Base-by-base conservation (phyloP, 2,797 vertebrate genomes). In the Linurgus olivaceus region DNA sequence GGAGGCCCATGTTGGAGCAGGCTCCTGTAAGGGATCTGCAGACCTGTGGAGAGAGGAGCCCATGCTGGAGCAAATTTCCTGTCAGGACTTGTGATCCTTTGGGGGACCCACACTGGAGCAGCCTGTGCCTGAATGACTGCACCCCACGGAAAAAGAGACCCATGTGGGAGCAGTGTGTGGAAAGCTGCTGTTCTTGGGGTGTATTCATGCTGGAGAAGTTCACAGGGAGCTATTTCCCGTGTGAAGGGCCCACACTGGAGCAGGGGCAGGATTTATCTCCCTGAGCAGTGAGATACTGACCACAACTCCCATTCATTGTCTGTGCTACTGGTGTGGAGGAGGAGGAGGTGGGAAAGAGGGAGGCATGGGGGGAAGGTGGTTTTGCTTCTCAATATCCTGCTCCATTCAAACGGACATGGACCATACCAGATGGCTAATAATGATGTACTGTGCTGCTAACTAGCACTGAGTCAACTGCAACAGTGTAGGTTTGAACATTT, bases 201-300 rank as follows among this genome's bases (percentile, higher is more conserved):
- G 18, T 15, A 44, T 12, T 58, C 28, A n/a, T 7, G 19, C 9
- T 19, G 6, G 33, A 67, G 26, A 23, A 68, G 11, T 10, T 74
- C 6, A 7, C 3, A 2, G 9, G 28, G 7, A 31, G 3, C 26
- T 24, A 6, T 47, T 23, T 74, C 31, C 18, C 0, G 0, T 35
- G 25, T 31, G 26, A 48, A 28, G 16, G 5, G 20, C 4, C 9
- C 48, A 25, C 7, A 7, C 5, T 4, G 5, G 13, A 44, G n/a
- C 13, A 68, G 14, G 31, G 6, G 13, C 14, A 50, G 11, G 23
- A 23, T 16, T n/a, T 2, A 8, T 50, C 16, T 37, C 31, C 28
- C 37, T 38, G 19, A 57, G 42, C 4, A 57, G 10, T 33, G 48
- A 50, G 0, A 0, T 55, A 21, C 42, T 18, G 35, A 37, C 5